A percentile compares a stretch with the other conserved stretches of the same genome.
These are phyloP conservation scores for Trachelus troglodyta DNA, from an alignment of 2,888 invertebrate genomes.

Conservation along the genomic window DNA sequence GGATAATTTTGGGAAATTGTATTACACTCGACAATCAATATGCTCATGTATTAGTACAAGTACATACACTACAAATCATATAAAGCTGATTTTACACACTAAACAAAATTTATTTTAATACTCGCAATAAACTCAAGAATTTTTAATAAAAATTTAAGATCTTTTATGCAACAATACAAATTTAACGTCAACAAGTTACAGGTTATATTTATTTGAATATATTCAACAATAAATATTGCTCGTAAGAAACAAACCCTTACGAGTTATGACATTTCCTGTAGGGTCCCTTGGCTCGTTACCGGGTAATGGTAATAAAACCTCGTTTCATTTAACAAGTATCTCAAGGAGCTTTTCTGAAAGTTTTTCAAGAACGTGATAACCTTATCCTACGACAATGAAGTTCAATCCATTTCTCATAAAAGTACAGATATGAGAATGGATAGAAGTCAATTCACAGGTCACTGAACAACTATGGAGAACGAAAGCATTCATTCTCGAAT, in stretches of 20 bases:
- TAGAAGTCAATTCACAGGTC: conserved; percentile 5
- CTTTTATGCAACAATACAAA: neutral
- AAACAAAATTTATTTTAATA: neutral
- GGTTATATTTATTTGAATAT: neutral
- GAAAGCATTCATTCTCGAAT: neutral
- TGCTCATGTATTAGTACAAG: too few relatives aligned
- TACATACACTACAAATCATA: neutral
- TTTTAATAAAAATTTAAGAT: neutral
- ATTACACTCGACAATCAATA: neutral
- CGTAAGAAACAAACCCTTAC: neutral
- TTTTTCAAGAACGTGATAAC: neutral
- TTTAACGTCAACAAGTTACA: neutral
- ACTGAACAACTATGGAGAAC: neutral
- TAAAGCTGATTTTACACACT: neutral
- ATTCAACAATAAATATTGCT: neutral
- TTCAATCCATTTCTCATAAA: conserved; percentile 14
- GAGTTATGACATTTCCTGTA: neutral
- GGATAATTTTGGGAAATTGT: neutral
- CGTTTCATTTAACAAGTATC: neutral
- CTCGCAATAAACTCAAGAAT: neutral
- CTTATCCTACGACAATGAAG: neutral
- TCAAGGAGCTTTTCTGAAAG: neutral
- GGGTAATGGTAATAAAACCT: neutral
- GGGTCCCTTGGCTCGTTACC: neutral
- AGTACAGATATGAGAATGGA: conserved; percentile 1